Percentiles rank a stretch among this genome's conserved stretches.
phyloP scores from a whole-genome alignment of 1,140 invertebrate genomes.

The Helicoverpa armigera region DNA sequence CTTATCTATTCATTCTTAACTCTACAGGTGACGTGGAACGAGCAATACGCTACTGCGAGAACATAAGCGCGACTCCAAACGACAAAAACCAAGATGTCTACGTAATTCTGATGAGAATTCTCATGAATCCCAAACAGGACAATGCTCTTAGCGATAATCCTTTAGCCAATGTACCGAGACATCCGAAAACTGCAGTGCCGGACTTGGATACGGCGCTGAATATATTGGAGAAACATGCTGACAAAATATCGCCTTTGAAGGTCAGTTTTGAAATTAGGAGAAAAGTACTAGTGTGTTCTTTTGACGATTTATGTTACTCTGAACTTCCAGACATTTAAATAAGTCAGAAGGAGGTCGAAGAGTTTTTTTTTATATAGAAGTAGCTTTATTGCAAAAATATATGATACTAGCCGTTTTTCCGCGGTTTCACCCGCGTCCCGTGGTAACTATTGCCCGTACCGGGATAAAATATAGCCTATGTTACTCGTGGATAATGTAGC shows the following conservation, averaged over 20 bases:
- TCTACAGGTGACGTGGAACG: constrained; percentile 90
- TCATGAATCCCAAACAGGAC: constrained; percentile 88
- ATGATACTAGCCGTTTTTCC: too few relatives aligned
- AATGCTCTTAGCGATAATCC: constrained; percentile 74
- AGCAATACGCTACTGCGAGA: constrained; percentile 95
- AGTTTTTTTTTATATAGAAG: too few relatives aligned
- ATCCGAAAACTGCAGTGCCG: constrained; percentile 87
- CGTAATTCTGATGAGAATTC: constrained; percentile 88
- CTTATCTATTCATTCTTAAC: constrained; percentile 13
- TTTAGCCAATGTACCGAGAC: constrained; percentile 69
- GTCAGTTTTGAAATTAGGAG: constrained; percentile 69
- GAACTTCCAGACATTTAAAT: too few relatives aligned
- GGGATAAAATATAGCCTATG: too few relatives aligned
- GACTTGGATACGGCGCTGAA: constrained; percentile 93
- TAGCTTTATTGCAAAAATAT: too few relatives aligned
- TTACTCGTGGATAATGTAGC: too few relatives aligned
- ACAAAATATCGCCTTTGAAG: constrained; percentile 93
- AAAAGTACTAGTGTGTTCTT: too few relatives aligned
- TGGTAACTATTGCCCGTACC: too few relatives aligned
- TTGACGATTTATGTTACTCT: too few relatives aligned
- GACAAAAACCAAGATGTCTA: constrained; percentile 89
- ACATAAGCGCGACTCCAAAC: constrained; percentile 86
- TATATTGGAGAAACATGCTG: constrained; percentile 93
- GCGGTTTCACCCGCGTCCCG: too few relatives aligned
- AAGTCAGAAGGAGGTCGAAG: too few relatives aligned